Evolutionary conservation across 2,888 invertebrate species (phyloP).

Genomic region (Thecocarcelia acutangulata): DNA sequence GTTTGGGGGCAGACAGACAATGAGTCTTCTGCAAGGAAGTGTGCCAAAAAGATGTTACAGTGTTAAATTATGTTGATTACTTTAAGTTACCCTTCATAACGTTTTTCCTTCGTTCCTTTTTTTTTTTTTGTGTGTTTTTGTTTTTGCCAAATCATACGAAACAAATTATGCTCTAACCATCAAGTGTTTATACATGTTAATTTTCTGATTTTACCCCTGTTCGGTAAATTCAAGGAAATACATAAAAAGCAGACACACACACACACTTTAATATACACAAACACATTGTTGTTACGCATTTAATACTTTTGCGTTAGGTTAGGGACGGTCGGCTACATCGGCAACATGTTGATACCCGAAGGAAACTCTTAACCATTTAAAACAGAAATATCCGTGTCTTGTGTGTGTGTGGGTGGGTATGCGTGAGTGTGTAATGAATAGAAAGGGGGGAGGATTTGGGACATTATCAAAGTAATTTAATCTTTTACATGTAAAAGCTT

Average conservation of each 20-base stretch:
- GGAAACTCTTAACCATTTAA: slow-evolving; percentile 43
- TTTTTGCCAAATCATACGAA: slow-evolving; percentile 9
- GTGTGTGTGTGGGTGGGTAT: neutral
- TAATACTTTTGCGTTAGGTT: slow-evolving; percentile 27
- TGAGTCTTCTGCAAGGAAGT: slow-evolving; percentile 33
- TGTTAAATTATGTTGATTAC: slow-evolving; percentile 51
- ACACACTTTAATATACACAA: neutral
- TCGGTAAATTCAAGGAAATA: slow-evolving; percentile 3
- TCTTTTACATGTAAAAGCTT: slow-evolving; percentile 11
- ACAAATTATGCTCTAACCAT: slow-evolving; percentile 33
- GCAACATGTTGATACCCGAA: slow-evolving; percentile 15
- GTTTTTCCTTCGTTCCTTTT: neutral
- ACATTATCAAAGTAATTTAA: slow-evolving; percentile 22
- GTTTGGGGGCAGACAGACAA: slow-evolving; percentile 19
- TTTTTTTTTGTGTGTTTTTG: neutral
- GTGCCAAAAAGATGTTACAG: slow-evolving; percentile 53
- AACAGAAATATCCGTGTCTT: slow-evolving; percentile 7
- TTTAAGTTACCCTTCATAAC: slow-evolving; percentile 23
- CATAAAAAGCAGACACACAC: neutral
- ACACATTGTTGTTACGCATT: slow-evolving; percentile 6
- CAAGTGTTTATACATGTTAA: slow-evolving; percentile 45
- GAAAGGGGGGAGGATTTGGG: slow-evolving; percentile 11
- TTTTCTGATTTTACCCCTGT: slow-evolving; percentile 47
- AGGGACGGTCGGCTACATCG: slow-evolving; percentile 33
- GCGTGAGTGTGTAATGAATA: no score